These are phyloP conservation scores for Macropodus opercularis DNA, from an alignment of 2,797 vertebrate species.

Conservation along the genomic window DNA sequence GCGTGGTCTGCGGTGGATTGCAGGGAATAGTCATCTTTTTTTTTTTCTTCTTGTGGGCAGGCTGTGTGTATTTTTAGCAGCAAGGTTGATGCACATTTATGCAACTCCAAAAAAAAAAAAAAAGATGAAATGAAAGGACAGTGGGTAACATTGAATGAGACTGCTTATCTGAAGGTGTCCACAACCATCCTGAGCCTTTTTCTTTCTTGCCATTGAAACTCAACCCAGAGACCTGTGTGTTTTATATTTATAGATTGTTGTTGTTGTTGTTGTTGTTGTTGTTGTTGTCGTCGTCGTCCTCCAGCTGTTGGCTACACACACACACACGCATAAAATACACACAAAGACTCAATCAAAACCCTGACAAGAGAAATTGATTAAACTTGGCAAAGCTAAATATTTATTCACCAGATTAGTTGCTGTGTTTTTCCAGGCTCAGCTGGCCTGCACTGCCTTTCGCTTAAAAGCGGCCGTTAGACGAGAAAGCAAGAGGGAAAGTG, in stretches of 20 bases:
- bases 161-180: slow-evolving; percentile 8
- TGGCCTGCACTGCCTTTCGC: slow-evolving; percentile 66
- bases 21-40: slow-evolving; percentile 11
- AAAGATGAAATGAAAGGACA: slow-evolving; percentile 34
- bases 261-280: no score
- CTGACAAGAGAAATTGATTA: slow-evolving; percentile 67
- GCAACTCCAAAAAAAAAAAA: slow-evolving; percentile 48
- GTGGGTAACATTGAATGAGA: slow-evolving; percentile 23
- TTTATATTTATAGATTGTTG: no score
- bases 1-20: slow-evolving; percentile 42
- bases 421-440: slow-evolving; percentile 66
- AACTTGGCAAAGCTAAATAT: slow-evolving; percentile 75
- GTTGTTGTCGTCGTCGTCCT: no score
- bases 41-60: slow-evolving; percentile 19
- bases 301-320: not conserved
- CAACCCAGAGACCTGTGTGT: no score
- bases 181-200: no score
- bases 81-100: slow-evolving; percentile 51
- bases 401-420: slow-evolving; percentile 69
- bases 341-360: slow-evolving; percentile 36
- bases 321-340: not conserved
- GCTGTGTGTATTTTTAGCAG: slow-evolving; percentile 55
- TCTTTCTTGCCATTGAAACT: no score
- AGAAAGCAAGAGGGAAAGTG: slow-evolving; percentile 21
- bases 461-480: slow-evolving; percentile 62